Evolutionary conservation across 2,888 invertebrate genomes (phyloP).

Genomic region (Microdon myrmicae): DNA sequence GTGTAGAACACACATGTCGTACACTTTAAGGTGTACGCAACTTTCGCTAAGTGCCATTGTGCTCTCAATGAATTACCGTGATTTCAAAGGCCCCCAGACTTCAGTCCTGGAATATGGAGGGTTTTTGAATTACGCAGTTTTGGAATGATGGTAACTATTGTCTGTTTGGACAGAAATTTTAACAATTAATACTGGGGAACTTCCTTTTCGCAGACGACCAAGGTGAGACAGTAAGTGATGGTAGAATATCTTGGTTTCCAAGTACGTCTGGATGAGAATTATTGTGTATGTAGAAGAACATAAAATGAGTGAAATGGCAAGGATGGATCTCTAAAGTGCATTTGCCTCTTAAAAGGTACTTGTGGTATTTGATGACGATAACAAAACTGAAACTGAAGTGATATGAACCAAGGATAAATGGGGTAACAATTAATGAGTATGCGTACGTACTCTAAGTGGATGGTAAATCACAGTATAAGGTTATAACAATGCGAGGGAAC

Average conservation of each 20-base stretch:
- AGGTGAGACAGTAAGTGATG: too few relatives aligned
- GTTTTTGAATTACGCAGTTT: too few relatives aligned
- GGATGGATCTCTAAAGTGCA: slow-evolving; percentile 21
- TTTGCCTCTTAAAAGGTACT: slow-evolving; percentile 31
- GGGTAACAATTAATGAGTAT: slow-evolving; percentile 43
- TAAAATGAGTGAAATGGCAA: background rate
- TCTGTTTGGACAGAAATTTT: too few relatives aligned
- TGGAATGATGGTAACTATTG: too few relatives aligned
- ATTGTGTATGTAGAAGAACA: too few relatives aligned
- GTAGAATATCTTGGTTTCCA: too few relatives aligned
- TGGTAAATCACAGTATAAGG: background rate
- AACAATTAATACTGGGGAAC: too few relatives aligned
- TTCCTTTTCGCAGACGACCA: too few relatives aligned
- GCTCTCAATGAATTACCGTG: too few relatives aligned
- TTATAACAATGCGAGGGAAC: background rate
- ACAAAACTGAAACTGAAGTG: background rate
- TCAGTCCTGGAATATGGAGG: too few relatives aligned
- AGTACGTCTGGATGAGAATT: slow-evolving; percentile 32
- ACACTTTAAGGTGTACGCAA: slow-evolving; percentile 20
- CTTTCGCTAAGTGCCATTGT: too few relatives aligned
- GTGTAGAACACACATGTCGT: slow-evolving; percentile 17
- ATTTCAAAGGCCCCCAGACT: too few relatives aligned
- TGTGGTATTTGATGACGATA: slow-evolving; percentile 29
- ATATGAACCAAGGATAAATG: slow-evolving; percentile 34
- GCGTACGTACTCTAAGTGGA: slow-evolving; percentile 21